Evolutionary conservation across 2,797 vertebrate species (phyloP).

Genomic region (Okamejei kenojei): DNA sequence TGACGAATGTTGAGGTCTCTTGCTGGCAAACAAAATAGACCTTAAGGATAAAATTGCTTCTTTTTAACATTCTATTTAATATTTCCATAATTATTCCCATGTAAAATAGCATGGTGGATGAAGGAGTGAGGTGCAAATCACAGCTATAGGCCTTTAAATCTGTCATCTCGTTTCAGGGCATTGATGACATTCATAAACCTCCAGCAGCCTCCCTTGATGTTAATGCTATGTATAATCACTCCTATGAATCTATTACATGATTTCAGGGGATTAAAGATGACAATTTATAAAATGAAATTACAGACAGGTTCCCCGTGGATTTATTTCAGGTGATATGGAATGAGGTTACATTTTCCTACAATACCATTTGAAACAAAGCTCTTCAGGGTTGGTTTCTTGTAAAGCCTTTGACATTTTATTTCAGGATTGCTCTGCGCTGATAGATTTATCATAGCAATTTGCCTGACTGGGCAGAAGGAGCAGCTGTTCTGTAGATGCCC

Average conservation of each 20-base stretch:
- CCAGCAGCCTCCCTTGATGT: not conserved
- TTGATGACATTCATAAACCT: not conserved
- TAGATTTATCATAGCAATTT: slow-evolving; percentile 16
- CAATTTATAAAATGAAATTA: not conserved
- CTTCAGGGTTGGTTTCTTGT: not conserved
- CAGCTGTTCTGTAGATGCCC: not conserved
- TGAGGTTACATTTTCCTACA: not conserved
- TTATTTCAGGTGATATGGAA: not conserved
- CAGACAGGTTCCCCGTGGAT: not conserved
- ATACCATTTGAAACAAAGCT: not conserved
- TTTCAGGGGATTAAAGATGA: not conserved
- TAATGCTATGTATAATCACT: not conserved
- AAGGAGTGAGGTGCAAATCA: not conserved
- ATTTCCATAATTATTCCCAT: slow-evolving; percentile 14
- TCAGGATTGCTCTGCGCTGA: not conserved
- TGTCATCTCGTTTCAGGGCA: not conserved
- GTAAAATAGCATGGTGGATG: not conserved
- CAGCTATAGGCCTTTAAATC: not conserved
- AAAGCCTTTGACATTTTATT: slow-evolving; percentile 6
- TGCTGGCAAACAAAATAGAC: not conserved
- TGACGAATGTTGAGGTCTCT: not conserved
- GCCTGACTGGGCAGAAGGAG: not conserved
- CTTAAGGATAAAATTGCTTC: not conserved
- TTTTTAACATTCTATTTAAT: not conserved
- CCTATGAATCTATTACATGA: not conserved